Evolutionary conservation across 1,140 invertebrate species (phyloP), one percentile per base, ranked within the genome.

Genomic region (Scaptomyza hsui): DNA sequence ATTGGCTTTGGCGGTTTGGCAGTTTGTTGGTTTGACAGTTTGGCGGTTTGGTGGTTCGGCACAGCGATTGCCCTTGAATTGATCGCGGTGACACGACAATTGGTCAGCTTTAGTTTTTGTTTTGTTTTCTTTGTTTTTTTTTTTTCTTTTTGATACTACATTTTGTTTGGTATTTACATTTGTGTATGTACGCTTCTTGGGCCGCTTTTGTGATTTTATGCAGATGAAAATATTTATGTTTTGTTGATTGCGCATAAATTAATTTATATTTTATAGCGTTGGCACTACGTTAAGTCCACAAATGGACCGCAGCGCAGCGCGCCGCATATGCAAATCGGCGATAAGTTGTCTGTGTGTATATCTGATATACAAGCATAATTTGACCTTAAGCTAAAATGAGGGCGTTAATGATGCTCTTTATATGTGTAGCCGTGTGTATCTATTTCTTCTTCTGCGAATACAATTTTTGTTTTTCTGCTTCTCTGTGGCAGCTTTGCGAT

Each of bases 151-250:
- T 26, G 18, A 51, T 53, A 37, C n/a, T 37, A n/a, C 1, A 4
- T 72, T 72, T 68, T 74, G 52, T 72, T 60, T 68, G 64, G 59
- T 75, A 72, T 81, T 76, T 81, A 78, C 78, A 82, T 81, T 81
- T 81, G 56, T 69, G 80, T 81, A 75, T 71, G 39, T 63, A 72
- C 53, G 76, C 78, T 82, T 73, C 78, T 82, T 82, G 74, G 42
- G 79, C 77, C 62, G 79, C 69, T 83, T 83, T 75, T 83, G 79
- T 83, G 79, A 57, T 83, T 83, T 83, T 88, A 88, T 88, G 82
- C 82, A 88, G 83, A 88, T 88, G 82, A 88, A 88, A 88, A 88
- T 88, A 88, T 88, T 88, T 88, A 88, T 88, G 82, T 88, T 88
- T 88, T 88, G 82, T 88, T 88, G 82, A 88, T 88, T 88, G 83